A percentile compares a stretch with the other conserved stretches of the same genome.
These are phyloP conservation scores for Ursus arctos DNA, from an alignment of 2,113 vertebrate genomes.

Conservation along the genomic window DNA sequence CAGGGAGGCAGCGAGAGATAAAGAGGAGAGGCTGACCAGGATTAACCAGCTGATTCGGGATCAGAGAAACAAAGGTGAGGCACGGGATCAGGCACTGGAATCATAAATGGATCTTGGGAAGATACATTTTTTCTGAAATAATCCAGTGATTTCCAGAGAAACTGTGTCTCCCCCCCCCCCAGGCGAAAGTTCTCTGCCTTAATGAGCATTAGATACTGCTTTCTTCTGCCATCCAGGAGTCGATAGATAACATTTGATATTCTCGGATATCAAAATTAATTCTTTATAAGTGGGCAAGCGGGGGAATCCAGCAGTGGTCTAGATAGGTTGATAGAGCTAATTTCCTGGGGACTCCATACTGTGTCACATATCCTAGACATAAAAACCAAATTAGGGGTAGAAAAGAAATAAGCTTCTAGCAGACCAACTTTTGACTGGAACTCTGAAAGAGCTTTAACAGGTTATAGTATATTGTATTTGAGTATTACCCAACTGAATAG, in stretches of 20 bases:
- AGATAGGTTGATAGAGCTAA: background rate
- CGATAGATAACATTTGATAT: background rate
- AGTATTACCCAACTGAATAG: background rate
- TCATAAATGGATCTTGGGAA: background rate
- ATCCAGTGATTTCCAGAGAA: background rate
- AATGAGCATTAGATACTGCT: background rate
- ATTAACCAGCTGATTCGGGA: background rate
- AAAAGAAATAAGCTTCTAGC: background rate
- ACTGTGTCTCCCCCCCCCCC: fast-evolving
- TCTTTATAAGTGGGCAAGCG: background rate
- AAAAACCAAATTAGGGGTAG: background rate
- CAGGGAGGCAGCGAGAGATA: background rate
- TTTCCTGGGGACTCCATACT: background rate
- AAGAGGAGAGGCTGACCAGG: background rate
- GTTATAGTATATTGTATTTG: background rate
- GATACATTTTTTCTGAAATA: background rate
- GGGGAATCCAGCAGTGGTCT: background rate
- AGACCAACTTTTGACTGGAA: background rate
- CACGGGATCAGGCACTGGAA: background rate
- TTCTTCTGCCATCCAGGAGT: background rate
- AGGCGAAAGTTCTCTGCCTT: background rate
- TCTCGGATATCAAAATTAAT: background rate
- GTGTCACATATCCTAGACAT: background rate
- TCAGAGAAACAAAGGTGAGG: background rate
- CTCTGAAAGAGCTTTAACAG: background rate